Percentiles rank a stretch among this genome's conserved stretches.
These are phyloP conservation scores for Thymelicus sylvestris DNA, from an alignment of 2,888 invertebrate genomes.

Conservation along the genomic window DNA sequence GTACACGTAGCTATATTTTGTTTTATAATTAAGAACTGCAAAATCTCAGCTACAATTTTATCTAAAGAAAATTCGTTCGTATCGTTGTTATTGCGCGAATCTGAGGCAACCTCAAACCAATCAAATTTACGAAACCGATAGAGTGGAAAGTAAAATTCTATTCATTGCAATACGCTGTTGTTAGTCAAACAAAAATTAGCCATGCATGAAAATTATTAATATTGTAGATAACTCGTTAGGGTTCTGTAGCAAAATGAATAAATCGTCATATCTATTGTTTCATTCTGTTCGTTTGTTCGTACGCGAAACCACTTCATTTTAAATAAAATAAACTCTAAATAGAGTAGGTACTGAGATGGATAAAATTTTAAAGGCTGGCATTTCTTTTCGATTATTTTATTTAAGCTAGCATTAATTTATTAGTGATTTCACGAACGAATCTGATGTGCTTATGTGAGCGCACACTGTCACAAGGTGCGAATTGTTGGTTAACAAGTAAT, in stretches of 20 bases:
- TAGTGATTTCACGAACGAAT: neutral
- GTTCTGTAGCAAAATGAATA: neutral
- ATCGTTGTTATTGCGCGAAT: constrained; percentile 28
- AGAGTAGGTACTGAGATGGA: no score
- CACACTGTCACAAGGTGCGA: constrained; percentile 42
- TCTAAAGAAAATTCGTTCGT: constrained; percentile 29
- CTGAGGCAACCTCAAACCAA: constrained; percentile 30
- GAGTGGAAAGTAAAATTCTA: constrained; percentile 31
- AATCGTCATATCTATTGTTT: neutral
- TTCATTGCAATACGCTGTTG: constrained; percentile 8
- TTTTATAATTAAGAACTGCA: constrained; percentile 25
- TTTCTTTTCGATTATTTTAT: no score
- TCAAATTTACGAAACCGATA: constrained; percentile 34
- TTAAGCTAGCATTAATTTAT: no score
- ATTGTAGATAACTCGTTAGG: neutral
- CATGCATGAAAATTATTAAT: constrained; percentile 25
- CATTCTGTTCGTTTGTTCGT: neutral
- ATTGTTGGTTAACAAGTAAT: constrained; percentile 71
- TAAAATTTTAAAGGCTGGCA: no score
- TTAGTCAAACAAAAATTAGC: constrained; percentile 31
- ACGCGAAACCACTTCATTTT: no score
- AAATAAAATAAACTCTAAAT: no score
- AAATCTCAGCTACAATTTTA: constrained; percentile 24
- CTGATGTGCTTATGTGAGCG: constrained; percentile 2
- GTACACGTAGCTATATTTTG: neutral